Percentiles rank a stretch among this genome's conserved stretches.
Evolutionary conservation across 1,140 invertebrate species (phyloP).

Genomic region (Aphelenchoides besseyi): DNA sequence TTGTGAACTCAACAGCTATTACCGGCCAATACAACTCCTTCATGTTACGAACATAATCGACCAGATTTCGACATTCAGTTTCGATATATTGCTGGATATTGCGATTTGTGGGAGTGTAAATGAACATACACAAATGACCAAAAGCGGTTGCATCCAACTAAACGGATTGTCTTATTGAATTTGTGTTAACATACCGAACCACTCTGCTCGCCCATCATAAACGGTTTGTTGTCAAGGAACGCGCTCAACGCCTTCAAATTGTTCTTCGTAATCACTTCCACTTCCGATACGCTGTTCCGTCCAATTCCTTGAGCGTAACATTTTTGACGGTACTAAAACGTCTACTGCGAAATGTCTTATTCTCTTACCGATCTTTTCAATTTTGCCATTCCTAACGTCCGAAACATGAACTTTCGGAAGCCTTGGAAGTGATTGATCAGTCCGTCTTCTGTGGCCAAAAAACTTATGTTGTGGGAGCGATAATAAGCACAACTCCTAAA

Average conservation of each 20-base stretch:
- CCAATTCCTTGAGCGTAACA: constrained; percentile 71
- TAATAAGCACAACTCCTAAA: constrained; percentile 34
- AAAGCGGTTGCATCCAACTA: constrained; percentile 35
- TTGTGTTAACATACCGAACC: constrained; percentile 70
- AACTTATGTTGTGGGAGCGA: constrained; percentile 27
- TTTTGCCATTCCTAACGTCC: constrained; percentile 13
- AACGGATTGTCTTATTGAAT: neutral
- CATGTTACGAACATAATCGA: constrained; percentile 26
- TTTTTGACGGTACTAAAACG: constrained; percentile 21
- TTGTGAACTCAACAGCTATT: too few species aligned
- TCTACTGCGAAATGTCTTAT: neutral
- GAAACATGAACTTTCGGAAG: constrained; percentile 22
- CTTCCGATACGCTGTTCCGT: constrained; percentile 81
- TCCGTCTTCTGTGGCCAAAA: constrained; percentile 26
- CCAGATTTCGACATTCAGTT: constrained; percentile 19
- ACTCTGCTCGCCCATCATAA: constrained; percentile 89
- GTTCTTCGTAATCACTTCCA: constrained; percentile 80
- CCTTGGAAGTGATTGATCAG: constrained; percentile 22
- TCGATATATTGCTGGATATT: constrained; percentile 30
- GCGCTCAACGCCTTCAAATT: constrained; percentile 83
- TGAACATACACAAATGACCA: constrained; percentile 30
- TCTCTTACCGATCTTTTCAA: constrained; percentile 12
- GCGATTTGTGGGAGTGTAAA: constrained; percentile 24
- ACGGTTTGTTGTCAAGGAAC: constrained; percentile 80
- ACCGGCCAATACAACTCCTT: constrained; percentile 21